These are phyloP conservation scores for Leucophenga montana DNA, from an alignment of 2,888 invertebrate genomes.

Conservation along the genomic window DNA sequence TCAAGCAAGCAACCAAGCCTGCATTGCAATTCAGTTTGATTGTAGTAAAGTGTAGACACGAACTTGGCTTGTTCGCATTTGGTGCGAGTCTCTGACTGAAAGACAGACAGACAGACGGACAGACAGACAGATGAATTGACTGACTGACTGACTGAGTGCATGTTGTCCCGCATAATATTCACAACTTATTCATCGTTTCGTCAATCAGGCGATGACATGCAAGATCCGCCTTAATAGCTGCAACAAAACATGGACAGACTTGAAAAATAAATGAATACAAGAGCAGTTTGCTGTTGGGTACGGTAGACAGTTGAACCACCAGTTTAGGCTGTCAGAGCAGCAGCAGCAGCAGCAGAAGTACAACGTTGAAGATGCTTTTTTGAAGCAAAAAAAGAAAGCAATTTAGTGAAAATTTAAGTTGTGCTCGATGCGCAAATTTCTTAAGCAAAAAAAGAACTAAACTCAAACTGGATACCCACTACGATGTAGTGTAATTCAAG, in stretches of 20 bases:
- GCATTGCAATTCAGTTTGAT: too few species aligned
- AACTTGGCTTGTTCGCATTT: too few species aligned
- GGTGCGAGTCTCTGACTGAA: too few species aligned
- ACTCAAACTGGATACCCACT: constrained; percentile 33
- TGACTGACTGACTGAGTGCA: too few species aligned
- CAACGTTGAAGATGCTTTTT: constrained; percentile 5
- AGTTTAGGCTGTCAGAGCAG: constrained; percentile 1
- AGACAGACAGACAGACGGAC: too few species aligned
- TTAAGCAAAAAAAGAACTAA: constrained; percentile 39
- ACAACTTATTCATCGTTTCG: constrained; percentile 62
- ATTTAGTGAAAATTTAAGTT: constrained; percentile 54
- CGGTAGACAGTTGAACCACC: background rate
- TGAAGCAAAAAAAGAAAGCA: constrained; percentile 40
- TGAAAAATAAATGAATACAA: constrained; percentile 2
- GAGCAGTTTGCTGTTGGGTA: background rate
- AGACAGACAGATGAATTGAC: too few species aligned
- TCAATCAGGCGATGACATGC: constrained; percentile 69
- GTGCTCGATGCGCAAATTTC: constrained; percentile 44
- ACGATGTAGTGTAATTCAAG: constrained; percentile 14
- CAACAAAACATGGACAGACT: constrained; percentile 24
- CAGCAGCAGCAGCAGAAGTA: constrained; percentile 13
- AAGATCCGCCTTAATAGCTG: constrained; percentile 61
- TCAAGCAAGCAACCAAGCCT: constrained; percentile 18
- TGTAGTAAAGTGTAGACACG: too few species aligned
- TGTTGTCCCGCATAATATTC: constrained; percentile 37